Base-by-base conservation (phyloP, 2,113 vertebrate genomes). In the Proterorhinus semilunaris region DNA sequence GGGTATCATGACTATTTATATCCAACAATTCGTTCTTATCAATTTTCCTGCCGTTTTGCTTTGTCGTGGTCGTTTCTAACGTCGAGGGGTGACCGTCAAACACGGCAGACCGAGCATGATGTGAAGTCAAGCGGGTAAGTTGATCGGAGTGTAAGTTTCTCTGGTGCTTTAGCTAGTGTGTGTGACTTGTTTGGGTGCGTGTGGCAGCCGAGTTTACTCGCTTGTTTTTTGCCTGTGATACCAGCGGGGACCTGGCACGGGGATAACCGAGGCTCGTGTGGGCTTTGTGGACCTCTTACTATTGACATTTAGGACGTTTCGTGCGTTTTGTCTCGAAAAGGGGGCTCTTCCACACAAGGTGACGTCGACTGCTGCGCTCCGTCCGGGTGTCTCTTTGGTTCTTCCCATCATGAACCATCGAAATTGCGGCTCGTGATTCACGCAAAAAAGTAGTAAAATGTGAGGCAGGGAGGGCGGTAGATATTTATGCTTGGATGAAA, bases 1-100 rank as follows among this genome's bases (percentile, higher is more conserved):
- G 87, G 82, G 42, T 85, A 88, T 88, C 78, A 87, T 90, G 86
- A 88, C 89, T 87, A 79, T 88, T 88, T 90, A 82, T 87, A 87
- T 80, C 82, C 84, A 87, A 82, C 83, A 69, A 66, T 72, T 76
- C 66, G 49, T 66, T 21, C 49, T 74, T 74, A 74, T 78, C 77
- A 71, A 10, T 65, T 81, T 66, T 81, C 64, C 78, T 7, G 57
- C n/a, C 64, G 72, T 47, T 76, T 75, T 52, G 6, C 72, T 69
- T 86, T 47, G 72, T 74, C 49, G 72, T 81, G 63, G 86, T 85
- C 69, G 74, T 49, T 68, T 70, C 8, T 88, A 83, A 70, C 80
- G 6, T 69, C 70, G 73, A 66, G 69, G 61, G 21, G 84, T 53
- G 79, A 75, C 71, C 65, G 79, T 74, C 65, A 70, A 82, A 66